Percentiles rank a stretch among this genome's conserved stretches.
phyloP scores from a whole-genome alignment of 2,888 invertebrate species.

The Oscheius sp. region DNA sequence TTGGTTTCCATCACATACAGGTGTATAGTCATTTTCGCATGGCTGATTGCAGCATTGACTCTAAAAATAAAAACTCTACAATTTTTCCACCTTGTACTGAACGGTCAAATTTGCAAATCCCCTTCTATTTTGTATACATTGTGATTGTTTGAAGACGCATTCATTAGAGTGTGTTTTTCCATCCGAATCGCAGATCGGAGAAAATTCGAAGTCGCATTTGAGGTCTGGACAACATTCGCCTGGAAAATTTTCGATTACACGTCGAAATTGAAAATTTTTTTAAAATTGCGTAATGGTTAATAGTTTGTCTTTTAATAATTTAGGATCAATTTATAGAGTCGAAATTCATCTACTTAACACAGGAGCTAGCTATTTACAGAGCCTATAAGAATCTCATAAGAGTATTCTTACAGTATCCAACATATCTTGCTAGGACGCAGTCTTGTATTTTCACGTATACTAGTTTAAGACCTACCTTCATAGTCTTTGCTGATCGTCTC shows the following conservation, averaged over 20 bases:
- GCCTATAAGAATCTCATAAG: no score
- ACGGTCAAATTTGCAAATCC: constrained; percentile 42
- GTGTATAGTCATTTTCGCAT: constrained; percentile 45
- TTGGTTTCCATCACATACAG: constrained; percentile 56
- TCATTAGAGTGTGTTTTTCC: constrained; percentile 61
- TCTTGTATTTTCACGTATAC: no score
- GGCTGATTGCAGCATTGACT: constrained; percentile 52
- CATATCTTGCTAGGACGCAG: no score
- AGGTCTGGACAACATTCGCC: constrained; percentile 54
- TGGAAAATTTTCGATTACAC: constrained; percentile 25
- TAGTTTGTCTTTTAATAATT: no score
- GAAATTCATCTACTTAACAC: no score
- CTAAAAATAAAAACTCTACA: constrained; percentile 9
- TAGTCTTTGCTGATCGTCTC: constrained; percentile 40
- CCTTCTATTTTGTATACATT: constrained; percentile 50
- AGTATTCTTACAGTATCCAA: no score
- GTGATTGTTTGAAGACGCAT: constrained; percentile 54
- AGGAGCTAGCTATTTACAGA: no score
- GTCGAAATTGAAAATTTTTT: not conserved
- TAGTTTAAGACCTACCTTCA: constrained; percentile 33
- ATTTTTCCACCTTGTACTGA: constrained; percentile 34
- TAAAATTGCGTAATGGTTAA: no score
- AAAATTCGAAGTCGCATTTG: constrained; percentile 40
- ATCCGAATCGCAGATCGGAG: constrained; percentile 49
- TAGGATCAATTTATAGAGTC: no score